These are phyloP conservation scores for Polydrusus pterygomalis DNA, from an alignment of 2,888 invertebrate genomes.

Conservation along the genomic window DNA sequence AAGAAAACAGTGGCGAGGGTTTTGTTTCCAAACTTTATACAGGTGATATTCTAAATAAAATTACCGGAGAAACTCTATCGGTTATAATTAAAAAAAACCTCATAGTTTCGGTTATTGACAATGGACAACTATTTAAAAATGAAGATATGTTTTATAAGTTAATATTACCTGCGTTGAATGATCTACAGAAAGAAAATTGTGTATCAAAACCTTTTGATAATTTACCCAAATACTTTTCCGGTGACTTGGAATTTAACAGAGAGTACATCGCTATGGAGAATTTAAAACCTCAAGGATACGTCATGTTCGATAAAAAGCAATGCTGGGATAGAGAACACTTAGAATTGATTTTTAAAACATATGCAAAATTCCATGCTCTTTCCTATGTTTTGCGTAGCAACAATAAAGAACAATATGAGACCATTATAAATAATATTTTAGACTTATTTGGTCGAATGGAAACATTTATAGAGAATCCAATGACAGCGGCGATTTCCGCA, in stretches of 20 bases:
- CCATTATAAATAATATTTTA: background rate
- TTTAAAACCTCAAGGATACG: background rate
- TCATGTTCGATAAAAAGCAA: background rate
- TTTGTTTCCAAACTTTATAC: background rate
- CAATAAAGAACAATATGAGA: background rate
- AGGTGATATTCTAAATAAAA: background rate
- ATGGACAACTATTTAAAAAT: background rate
- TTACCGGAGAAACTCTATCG: background rate
- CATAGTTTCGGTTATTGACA: background rate
- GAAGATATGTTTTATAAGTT: background rate
- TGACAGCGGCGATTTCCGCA: background rate
- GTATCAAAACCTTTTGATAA: background rate
- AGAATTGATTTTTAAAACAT: conserved; percentile 1
- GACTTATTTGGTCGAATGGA: background rate
- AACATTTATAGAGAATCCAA: background rate
- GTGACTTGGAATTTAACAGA: background rate
- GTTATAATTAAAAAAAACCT: background rate
- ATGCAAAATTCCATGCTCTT: background rate
- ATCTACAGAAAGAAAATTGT: background rate
- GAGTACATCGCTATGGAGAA: background rate
- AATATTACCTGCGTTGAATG: background rate
- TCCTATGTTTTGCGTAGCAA: background rate
- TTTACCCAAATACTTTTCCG: background rate
- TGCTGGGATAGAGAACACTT: conserved; percentile 2
- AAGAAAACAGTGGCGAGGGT: background rate